Evolutionary conservation across 1,140 invertebrate genomes (phyloP), one percentile per base, ranked within the genome.

Genomic region (Papilio machaon): DNA sequence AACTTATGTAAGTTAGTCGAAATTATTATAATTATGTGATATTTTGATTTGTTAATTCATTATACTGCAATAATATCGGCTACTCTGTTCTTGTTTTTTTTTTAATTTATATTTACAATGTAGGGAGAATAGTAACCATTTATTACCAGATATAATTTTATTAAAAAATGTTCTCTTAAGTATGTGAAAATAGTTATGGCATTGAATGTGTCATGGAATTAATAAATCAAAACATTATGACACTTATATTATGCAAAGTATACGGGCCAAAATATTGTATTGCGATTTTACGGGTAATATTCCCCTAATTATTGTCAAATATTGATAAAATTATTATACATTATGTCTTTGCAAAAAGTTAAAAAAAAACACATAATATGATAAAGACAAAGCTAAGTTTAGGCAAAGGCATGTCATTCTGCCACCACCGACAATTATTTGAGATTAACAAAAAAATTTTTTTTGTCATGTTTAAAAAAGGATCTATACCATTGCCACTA

Each of bases 231-330:
- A 10, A 70, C 38, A 64, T 30, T 30, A 30, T 30, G 5, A 6
- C 23, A 35, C 13, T 70, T 70, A 67, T 67, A 70, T 38, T 70
- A 70, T 70, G 64, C 64, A 70, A 70, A 70, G 30, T 70, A 70
- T 70, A 70, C 30, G 64, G 64, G 64, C 64, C 64, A 70, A 70
- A 64, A 70, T 35, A 23, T 35, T 67, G 15, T 35, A 10, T 70
- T 30, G 30, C 64, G 64, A 8, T 70, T 11, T 70, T 70, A 35
- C 30, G 30, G 64, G 64, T 70, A 35, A 35, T 58, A 23, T 60
- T 15, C 30, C 23, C 23, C 13, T 70, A 70, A 70, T 70, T 35
- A 70, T 35, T 70, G 30, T 70, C 64, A 35, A 70, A 70, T 38
- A 15, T 35, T 15, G 10, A 13, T 70, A 35, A 35, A 19, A 58